Percentiles rank a stretch among this genome's conserved stretches.
Evolutionary conservation across 2,888 invertebrate species (phyloP).

Genomic region (Lottia scabra): DNA sequence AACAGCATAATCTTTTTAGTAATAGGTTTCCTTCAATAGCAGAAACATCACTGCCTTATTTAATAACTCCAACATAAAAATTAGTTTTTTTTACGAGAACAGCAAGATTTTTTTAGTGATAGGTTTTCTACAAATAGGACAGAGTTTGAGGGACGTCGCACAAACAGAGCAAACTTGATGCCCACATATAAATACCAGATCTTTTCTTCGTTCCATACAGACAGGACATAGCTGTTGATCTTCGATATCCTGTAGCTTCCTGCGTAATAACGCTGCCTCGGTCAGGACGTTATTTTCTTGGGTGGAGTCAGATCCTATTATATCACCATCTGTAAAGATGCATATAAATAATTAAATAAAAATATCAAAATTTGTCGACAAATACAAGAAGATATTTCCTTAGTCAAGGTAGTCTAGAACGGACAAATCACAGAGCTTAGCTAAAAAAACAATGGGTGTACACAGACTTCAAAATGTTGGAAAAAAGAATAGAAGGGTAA

Average conservation of each 20-base stretch:
- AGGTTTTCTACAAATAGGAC: slow-evolving; percentile 87
- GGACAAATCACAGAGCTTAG: too few species aligned
- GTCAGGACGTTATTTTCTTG: background rate
- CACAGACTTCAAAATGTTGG: too few species aligned
- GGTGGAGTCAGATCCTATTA: background rate
- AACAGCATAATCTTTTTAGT: slow-evolving; percentile 79
- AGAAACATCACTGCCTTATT: too few species aligned
- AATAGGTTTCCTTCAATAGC: slow-evolving; percentile 83
- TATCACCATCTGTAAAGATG: background rate
- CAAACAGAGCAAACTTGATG: slow-evolving; percentile 87
- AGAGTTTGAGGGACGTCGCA: slow-evolving; percentile 83
- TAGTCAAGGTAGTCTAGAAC: too few species aligned
- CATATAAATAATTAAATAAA: too few species aligned
- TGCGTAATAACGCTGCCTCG: slow-evolving; percentile 55
- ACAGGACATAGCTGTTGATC: slow-evolving; percentile 88
- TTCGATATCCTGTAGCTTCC: slow-evolving; percentile 86
- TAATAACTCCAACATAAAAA: too few species aligned
- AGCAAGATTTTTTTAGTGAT: slow-evolving; percentile 81
- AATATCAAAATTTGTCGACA: too few species aligned
- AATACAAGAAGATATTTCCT: too few species aligned
- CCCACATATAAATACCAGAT: slow-evolving; percentile 89
- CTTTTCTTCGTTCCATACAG: slow-evolving; percentile 86
- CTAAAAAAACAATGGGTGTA: too few species aligned
- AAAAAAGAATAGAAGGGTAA: too few species aligned
- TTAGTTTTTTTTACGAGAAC: too few species aligned